Evolutionary conservation across 2,113 vertebrate species (phyloP).

Genomic region (Etheostoma cragini): DNA sequence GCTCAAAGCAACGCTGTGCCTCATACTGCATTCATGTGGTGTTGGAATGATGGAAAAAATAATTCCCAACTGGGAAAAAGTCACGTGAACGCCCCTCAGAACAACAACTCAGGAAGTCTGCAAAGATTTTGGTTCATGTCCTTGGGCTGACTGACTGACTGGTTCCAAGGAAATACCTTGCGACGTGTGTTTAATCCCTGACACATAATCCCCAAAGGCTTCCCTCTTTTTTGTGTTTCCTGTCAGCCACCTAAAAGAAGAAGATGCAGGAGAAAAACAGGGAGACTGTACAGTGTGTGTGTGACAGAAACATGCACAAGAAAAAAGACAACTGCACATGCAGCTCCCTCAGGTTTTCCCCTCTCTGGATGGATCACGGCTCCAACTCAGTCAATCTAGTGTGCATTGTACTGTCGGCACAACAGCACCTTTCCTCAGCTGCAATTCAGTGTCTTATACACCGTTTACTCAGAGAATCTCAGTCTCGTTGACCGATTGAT

Average conservation of each 20-base stretch:
- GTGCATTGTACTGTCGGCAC: not conserved
- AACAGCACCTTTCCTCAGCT: not conserved
- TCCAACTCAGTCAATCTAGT: conserved; percentile 10
- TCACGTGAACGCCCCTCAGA: no score
- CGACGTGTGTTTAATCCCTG: conserved; percentile 23
- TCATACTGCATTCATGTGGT: not conserved
- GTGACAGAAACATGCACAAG: conserved; percentile 36
- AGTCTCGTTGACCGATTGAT: conserved; percentile 34
- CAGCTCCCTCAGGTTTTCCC: conserved; percentile 1
- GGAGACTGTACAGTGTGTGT: not conserved
- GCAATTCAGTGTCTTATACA: not conserved
- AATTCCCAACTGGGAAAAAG: no score
- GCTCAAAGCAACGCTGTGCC: not conserved
- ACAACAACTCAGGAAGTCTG: no score
- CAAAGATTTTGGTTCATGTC: not conserved
- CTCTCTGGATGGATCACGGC: not conserved
- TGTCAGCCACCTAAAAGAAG: conserved; percentile 32
- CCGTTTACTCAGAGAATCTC: conserved; percentile 19
- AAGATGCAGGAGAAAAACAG: not conserved
- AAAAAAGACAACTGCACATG: not conserved
- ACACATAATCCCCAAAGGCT: conserved; percentile 38
- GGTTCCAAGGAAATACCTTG: conserved; percentile 29
- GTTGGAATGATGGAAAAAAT: no score
- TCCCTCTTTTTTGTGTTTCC: conserved; percentile 15
- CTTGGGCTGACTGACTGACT: conserved; percentile 8